Percentiles rank a stretch among this genome's conserved stretches.
Conservation (phyloP, 2,888 invertebrate species). For the Norana najaformis region DNA sequence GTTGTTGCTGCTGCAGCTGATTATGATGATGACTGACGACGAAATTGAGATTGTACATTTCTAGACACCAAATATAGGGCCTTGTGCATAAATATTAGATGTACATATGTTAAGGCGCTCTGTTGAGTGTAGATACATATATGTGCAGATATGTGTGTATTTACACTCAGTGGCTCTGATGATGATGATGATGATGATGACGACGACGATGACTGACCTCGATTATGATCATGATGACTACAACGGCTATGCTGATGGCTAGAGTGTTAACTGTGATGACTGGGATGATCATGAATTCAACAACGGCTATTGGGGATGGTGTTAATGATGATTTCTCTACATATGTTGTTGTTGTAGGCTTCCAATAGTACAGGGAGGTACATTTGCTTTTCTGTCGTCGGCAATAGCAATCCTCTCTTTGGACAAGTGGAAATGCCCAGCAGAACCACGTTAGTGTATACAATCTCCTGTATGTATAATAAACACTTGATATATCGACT, state of each 20-base stretch:
- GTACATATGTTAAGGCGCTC: no score
- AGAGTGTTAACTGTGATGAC: not conserved
- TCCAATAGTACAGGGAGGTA: conserved; percentile 54
- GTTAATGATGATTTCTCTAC: not conserved
- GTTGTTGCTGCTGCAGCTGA: no score
- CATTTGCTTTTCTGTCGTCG: conserved; percentile 56
- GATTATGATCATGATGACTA: no score
- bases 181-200: not conserved
- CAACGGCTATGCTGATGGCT: not conserved
- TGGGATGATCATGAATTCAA: not conserved
- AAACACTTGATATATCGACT: not conserved
- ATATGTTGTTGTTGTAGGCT: conserved; percentile 29
- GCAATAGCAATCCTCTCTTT: conserved; percentile 51
- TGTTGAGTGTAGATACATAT: no score
- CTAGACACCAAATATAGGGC: no score
- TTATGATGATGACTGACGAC: no score
- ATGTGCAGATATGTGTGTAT: not conserved
- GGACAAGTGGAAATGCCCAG: conserved; percentile 43
- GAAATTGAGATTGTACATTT: no score
- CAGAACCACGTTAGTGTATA: not conserved
- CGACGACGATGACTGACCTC: no score
- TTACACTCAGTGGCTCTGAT: not conserved
- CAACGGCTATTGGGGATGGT: not conserved
- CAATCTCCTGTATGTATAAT: not conserved
- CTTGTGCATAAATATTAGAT: no score